Evolutionary conservation across 92 coral and sea anemone genomes (phyloP).

Genomic region (Actinostola sp.): DNA sequence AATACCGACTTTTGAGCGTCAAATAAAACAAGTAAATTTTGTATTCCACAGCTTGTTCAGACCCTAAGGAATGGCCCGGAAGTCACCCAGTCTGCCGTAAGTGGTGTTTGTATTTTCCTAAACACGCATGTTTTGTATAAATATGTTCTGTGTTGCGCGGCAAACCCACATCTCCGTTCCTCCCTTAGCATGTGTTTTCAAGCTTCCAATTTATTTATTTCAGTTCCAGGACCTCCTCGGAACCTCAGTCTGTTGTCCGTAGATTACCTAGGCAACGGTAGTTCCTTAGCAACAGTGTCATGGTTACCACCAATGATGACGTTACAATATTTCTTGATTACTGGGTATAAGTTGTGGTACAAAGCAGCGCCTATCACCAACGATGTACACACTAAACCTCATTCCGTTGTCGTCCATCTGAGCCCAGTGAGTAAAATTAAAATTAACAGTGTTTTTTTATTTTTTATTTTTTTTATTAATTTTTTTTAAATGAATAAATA

Average conservation of each 20-base stretch:
- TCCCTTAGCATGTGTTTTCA: not conserved
- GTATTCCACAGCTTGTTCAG: too few relatives aligned
- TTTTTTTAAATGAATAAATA: too few relatives aligned
- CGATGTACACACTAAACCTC: too few relatives aligned
- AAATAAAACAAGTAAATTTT: too few relatives aligned
- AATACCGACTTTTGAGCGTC: too few relatives aligned
- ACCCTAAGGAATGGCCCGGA: too few relatives aligned
- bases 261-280: conserved; percentile 55
- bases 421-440: not conserved
- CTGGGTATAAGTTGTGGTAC: conserved; percentile 52
- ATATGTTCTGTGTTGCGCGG: too few relatives aligned
- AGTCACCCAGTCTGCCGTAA: too few relatives aligned
- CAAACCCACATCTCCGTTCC: too few relatives aligned
- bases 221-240: conserved; percentile 63
- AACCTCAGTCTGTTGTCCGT: conserved; percentile 56
- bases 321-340: not conserved
- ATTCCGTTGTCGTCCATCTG: not conserved
- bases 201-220: not conserved
- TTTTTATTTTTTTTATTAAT: too few relatives aligned
- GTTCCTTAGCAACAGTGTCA: conserved; percentile 59
- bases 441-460: not conserved
- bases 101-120: too few relatives aligned
- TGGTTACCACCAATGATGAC: conserved; percentile 66
- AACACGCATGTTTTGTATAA: too few relatives aligned
- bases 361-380: conserved; percentile 29